Percentiles rank a stretch among this genome's conserved stretches.
These are phyloP conservation scores for Patagioenas fasciata DNA, from an alignment of 2,113 vertebrate species.

Conservation along the genomic window DNA sequence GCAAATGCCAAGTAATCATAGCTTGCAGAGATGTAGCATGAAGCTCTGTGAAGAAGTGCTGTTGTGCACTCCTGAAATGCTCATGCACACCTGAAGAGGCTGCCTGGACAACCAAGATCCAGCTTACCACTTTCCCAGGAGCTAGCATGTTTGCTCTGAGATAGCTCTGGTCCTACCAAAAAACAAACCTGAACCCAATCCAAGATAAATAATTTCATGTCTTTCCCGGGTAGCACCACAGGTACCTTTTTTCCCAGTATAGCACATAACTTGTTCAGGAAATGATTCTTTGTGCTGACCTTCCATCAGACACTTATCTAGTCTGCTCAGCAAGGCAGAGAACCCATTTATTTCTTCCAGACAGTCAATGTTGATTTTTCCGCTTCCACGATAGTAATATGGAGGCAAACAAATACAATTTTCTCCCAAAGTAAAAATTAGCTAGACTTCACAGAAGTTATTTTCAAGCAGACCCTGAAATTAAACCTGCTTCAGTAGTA, in stretches of 20 bases:
- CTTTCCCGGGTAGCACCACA: background rate
- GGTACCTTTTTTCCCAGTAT: background rate
- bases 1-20: background rate
- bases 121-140: background rate
- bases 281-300: background rate
- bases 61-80: accelerated
- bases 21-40: background rate
- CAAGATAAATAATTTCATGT: background rate
- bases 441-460: background rate
- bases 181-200: background rate
- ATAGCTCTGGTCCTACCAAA: background rate
- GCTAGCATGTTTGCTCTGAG: background rate
- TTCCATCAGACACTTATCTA: background rate
- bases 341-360: background rate
- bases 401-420: background rate
- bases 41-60: background rate
- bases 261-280: background rate
- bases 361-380: background rate
- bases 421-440: background rate
- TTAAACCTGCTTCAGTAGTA: background rate
- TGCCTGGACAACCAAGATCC: background rate
- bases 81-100: accelerated
- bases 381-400: background rate
- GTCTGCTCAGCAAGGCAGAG: background rate
- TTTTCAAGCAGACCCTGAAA: background rate